Evolutionary conservation across 1,140 invertebrate genomes (phyloP).

Genomic region (Drosophila asahinai): DNA sequence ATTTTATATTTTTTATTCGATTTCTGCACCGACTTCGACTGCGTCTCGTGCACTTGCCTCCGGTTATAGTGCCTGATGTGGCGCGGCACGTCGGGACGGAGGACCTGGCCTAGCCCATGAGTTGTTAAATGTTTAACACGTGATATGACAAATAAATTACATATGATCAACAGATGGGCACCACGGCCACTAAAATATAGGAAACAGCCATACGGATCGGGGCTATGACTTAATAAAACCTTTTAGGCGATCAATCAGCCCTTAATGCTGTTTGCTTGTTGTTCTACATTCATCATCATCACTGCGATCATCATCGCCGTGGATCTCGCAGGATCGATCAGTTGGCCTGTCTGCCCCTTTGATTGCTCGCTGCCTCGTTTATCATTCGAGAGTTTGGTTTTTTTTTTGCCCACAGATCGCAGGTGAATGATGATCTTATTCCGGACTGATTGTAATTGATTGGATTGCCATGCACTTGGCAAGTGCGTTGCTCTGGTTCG

Average conservation of each 20-base stretch:
- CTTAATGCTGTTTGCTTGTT: slow-evolving; percentile 31
- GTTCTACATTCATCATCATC: slow-evolving; percentile 50
- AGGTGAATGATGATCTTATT: slow-evolving; percentile 44
- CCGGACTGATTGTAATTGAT: slow-evolving; percentile 41
- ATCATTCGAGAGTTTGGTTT: slow-evolving; percentile 11
- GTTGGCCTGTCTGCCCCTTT: slow-evolving; percentile 25
- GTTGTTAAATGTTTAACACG: slow-evolving; percentile 82
- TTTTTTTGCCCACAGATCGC: slow-evolving; percentile 11
- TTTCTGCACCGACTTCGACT: slow-evolving; percentile 50
- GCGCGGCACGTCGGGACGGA: neutral
- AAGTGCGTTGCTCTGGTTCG: neutral
- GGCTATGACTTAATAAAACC: slow-evolving; percentile 65
- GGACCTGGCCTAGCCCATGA: slow-evolving; percentile 65
- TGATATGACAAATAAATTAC: slow-evolving; percentile 82
- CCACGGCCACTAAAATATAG: slow-evolving; percentile 34
- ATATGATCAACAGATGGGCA: slow-evolving; percentile 62
- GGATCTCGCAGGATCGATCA: slow-evolving; percentile 33
- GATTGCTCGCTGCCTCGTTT: slow-evolving; percentile 35
- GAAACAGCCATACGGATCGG: slow-evolving; percentile 9
- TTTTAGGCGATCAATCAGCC: slow-evolving; percentile 78
- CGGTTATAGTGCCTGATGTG: slow-evolving; percentile 38
- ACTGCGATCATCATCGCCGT: slow-evolving; percentile 8
- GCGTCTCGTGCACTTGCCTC: slow-evolving; percentile 62
- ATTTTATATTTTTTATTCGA: slow-evolving; percentile 54
- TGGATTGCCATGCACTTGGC: neutral